Percentiles rank a stretch among this genome's conserved stretches.
These are phyloP conservation scores for Pyralis farinalis DNA, from an alignment of 2,888 invertebrate species.

Conservation along the genomic window DNA sequence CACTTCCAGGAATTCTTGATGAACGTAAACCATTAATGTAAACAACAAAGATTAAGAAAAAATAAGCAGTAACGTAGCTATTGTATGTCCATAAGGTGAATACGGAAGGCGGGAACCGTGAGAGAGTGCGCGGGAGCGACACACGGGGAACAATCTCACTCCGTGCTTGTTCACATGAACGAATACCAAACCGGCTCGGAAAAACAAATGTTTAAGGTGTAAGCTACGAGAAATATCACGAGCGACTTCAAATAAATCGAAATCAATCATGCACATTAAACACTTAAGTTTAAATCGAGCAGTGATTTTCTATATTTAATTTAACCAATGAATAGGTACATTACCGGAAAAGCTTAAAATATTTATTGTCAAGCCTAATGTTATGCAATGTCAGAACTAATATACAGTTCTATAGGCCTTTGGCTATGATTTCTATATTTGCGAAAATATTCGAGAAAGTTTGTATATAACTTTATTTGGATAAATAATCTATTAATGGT, in stretches of 20 bases:
- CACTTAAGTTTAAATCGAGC: too few relatives aligned
- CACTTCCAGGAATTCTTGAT: slow-evolving; percentile 65
- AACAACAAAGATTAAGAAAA: slow-evolving; percentile 61
- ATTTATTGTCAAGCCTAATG: too few relatives aligned
- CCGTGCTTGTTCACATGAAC: slow-evolving; percentile 47
- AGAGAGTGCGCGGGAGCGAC: slow-evolving; percentile 52
- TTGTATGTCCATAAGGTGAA: slow-evolving; percentile 60
- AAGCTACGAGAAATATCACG: slow-evolving; percentile 3
- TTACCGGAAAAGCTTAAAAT: too few relatives aligned
- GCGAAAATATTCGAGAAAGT: too few relatives aligned
- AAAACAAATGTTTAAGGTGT: slow-evolving; percentile 19
- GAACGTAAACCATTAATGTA: slow-evolving; percentile 57
- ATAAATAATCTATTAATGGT: too few relatives aligned
- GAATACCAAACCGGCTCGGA: slow-evolving; percentile 27
- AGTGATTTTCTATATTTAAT: too few relatives aligned
- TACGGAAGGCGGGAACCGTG: slow-evolving; percentile 66
- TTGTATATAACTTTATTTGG: too few relatives aligned
- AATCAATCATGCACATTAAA: neutral
- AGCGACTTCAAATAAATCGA: neutral
- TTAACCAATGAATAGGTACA: too few relatives aligned
- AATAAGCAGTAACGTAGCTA: slow-evolving; percentile 61
- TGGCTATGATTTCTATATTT: too few relatives aligned
- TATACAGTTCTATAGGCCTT: too few relatives aligned
- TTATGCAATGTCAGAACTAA: too few relatives aligned
- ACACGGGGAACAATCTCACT: slow-evolving; percentile 61